Evolutionary conservation across 1,140 invertebrate genomes (phyloP).

Genomic region (Bradysia coprophila): DNA sequence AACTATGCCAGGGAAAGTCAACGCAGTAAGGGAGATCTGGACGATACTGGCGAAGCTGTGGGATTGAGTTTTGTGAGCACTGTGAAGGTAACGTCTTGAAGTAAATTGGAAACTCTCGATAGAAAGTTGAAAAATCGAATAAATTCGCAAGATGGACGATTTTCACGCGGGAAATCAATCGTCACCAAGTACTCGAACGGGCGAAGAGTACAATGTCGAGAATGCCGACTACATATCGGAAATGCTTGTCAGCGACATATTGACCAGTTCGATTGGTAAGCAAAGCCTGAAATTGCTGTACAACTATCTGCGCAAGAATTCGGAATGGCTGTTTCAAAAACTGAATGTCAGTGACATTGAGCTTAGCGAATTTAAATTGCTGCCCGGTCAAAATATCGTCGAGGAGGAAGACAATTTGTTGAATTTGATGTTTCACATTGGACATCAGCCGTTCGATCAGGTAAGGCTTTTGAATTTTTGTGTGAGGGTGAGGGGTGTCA

Average conservation of each 20-base stretch:
- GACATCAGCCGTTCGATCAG: slow-evolving; percentile 46
- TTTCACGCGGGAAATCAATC: not conserved
- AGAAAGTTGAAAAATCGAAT: too few relatives aligned
- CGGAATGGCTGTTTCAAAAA: slow-evolving; percentile 41
- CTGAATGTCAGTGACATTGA: slow-evolving; percentile 27
- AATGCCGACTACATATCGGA: slow-evolving; percentile 27
- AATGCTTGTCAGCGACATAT: slow-evolving; percentile 30
- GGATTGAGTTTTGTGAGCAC: not conserved
- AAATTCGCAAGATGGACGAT: not conserved
- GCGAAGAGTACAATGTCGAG: slow-evolving; percentile 22
- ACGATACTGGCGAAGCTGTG: not conserved
- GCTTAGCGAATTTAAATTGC: slow-evolving; percentile 15
- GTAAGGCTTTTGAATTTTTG: slow-evolving; percentile 21
- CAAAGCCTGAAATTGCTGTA: slow-evolving; percentile 38
- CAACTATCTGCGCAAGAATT: slow-evolving; percentile 43
- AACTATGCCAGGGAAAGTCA: slow-evolving; percentile 28
- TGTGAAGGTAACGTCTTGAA: not conserved
- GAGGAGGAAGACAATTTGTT: slow-evolving; percentile 33
- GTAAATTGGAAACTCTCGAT: too few relatives aligned
- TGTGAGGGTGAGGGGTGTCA: too few relatives aligned
- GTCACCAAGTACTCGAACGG: not conserved
- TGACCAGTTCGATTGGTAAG: slow-evolving; percentile 29
- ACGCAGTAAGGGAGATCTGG: not conserved
- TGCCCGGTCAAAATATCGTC: slow-evolving; percentile 23
- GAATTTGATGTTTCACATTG: slow-evolving; percentile 60